Percentiles rank a stretch among this genome's conserved stretches.
These are phyloP conservation scores for Chaetophractus vellerosus DNA, from an alignment of 2,797 vertebrate species.

Conservation along the genomic window DNA sequence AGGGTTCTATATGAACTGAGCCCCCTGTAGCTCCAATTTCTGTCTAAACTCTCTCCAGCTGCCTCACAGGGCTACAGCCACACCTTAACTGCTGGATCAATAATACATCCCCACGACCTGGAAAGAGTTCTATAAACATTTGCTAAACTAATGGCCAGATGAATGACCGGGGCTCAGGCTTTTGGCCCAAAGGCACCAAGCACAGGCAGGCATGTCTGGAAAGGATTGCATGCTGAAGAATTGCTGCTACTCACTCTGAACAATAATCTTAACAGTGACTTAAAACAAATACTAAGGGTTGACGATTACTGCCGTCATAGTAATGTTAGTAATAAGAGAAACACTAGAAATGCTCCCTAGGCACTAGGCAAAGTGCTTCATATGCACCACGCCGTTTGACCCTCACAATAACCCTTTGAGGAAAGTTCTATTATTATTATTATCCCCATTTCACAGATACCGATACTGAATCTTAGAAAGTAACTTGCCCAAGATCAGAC, in stretches of 20 bases:
- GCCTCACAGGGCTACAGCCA: too few species aligned
- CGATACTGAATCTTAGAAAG: background rate
- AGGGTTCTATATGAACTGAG: background rate
- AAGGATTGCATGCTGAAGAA: background rate
- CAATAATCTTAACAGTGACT: background rate
- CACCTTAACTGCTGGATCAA: background rate
- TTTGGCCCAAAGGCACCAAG: background rate
- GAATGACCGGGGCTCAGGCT: background rate
- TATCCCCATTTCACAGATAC: background rate
- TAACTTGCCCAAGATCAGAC: background rate
- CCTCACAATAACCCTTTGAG: background rate
- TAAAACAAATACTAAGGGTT: background rate
- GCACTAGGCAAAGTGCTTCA: background rate
- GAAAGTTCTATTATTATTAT: background rate
- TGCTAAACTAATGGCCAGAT: background rate
- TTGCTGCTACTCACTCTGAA: background rate
- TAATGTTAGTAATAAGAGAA: background rate
- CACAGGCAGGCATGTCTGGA: rapidly evolving
- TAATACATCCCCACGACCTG: background rate
- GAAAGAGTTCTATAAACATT: background rate
- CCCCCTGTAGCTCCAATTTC: background rate
- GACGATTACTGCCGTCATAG: background rate
- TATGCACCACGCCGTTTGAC: rapidly evolving
- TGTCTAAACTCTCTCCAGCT: background rate
- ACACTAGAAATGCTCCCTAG: rapidly evolving